Conservation (phyloP, 2,113 vertebrate genomes). For the Struthio camelus region DNA sequence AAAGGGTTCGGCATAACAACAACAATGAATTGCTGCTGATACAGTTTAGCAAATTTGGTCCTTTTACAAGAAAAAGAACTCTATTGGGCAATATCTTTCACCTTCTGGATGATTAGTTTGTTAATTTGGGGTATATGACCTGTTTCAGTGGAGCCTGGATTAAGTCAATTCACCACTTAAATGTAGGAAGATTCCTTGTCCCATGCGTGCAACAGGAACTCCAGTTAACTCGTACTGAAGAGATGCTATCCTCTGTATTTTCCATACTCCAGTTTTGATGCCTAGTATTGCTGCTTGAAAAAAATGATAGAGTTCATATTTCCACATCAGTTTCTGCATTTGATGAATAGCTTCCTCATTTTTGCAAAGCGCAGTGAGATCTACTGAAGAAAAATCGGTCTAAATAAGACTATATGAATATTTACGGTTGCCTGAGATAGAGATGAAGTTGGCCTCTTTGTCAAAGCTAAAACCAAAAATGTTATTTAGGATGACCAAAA, state of each 20-base stretch:
- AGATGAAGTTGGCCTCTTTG: background rate
- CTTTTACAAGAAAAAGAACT: background rate
- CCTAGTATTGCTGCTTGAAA: background rate
- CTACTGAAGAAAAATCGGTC: background rate
- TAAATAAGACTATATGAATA: background rate
- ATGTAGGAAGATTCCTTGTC: background rate
- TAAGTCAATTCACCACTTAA: background rate
- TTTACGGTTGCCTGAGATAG: conserved; percentile 5
- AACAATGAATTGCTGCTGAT: background rate
- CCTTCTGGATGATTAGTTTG: background rate
- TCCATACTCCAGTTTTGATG: background rate
- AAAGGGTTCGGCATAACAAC: rapidly evolving
- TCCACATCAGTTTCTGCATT: background rate
- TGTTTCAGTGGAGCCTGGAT: background rate
- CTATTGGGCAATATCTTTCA: background rate
- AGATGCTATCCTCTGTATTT: background rate
- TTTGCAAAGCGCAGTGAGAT: background rate
- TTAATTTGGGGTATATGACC: background rate
- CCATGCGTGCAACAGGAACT: background rate
- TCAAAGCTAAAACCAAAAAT: background rate
- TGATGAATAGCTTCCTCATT: background rate
- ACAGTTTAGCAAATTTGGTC: background rate
- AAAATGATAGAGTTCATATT: background rate
- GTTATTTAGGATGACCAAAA: conserved; percentile 23
- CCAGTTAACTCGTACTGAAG: background rate